These are phyloP conservation scores for Pemphredon lugubris DNA, from an alignment of 2,888 invertebrate genomes.

Conservation along the genomic window DNA sequence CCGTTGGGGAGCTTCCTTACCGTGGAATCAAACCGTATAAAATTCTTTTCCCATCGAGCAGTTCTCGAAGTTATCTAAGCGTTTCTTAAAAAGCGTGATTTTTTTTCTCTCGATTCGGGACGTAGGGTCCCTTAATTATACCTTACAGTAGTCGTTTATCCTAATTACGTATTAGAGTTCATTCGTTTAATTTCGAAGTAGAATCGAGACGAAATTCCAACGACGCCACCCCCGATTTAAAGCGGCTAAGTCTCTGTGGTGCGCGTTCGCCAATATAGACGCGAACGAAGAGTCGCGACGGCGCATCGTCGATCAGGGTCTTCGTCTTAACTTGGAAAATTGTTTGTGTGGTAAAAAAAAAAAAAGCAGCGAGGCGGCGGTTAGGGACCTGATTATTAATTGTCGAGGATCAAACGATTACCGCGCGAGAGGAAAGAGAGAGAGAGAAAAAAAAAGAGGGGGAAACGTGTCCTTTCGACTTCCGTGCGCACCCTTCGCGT, in stretches of 20 bases:
- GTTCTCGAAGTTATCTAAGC: slow-evolving; percentile 8
- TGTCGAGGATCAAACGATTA: background rate
- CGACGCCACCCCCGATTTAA: slow-evolving; percentile 53
- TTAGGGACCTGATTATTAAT: too few relatives aligned
- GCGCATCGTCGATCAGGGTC: too few relatives aligned
- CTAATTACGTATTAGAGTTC: slow-evolving; percentile 14
- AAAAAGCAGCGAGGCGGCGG: too few relatives aligned
- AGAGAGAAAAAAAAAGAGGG: background rate
- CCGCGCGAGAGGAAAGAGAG: background rate
- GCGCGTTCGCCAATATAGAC: slow-evolving; percentile 38
- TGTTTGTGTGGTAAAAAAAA: too few relatives aligned
- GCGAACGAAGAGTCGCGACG: too few relatives aligned
- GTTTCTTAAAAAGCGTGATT: slow-evolving; percentile 34
- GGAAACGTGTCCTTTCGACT: background rate
- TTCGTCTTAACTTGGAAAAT: too few relatives aligned
- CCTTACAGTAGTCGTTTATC: background rate
- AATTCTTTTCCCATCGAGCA: slow-evolving; percentile 1
- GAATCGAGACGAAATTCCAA: slow-evolving; percentile 43
- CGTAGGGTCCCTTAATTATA: slow-evolving; percentile 21
- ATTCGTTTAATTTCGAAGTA: slow-evolving; percentile 32
- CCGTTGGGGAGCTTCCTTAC: background rate
- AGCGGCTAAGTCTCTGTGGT: slow-evolving; percentile 67
- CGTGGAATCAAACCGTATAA: slow-evolving; percentile 8
- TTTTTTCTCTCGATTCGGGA: slow-evolving; percentile 17
- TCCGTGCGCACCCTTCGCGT: background rate